Conservation (phyloP, 2,113 vertebrate species). For the Psittacula cyanocephala region DNA sequence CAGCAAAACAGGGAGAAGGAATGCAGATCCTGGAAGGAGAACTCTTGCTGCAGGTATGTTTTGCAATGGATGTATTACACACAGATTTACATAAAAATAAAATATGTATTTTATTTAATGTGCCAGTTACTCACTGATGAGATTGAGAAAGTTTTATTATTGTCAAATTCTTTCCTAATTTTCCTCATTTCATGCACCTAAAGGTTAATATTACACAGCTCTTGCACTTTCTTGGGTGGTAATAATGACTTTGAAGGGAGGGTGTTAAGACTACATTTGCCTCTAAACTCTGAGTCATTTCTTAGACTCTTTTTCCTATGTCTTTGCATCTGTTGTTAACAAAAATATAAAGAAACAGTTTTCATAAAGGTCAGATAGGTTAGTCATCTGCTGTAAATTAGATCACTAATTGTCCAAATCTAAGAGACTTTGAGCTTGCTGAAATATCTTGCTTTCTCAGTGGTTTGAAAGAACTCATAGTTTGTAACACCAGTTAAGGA, state of each 20-base stretch:
- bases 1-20: conserved; percentile 45
- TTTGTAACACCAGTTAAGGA: background rate
- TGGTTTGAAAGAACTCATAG: background rate
- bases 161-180: background rate
- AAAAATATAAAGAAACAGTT: background rate
- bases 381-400: background rate
- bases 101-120: background rate
- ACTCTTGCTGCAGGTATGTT: conserved; percentile 79
- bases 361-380: background rate
- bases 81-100: background rate
- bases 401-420: background rate
- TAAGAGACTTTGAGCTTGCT: background rate
- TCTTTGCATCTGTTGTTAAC: background rate
- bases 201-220: background rate
- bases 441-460: background rate
- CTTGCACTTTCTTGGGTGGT: background rate
- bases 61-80: background rate
- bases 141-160: background rate
- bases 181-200: background rate
- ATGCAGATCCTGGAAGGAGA: conserved; percentile 79
- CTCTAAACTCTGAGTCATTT: background rate
- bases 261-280: background rate
- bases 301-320: background rate
- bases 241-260: background rate
- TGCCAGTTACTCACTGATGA: background rate